Conservation (phyloP, 2,797 vertebrate species). For the Anableps anableps region DNA sequence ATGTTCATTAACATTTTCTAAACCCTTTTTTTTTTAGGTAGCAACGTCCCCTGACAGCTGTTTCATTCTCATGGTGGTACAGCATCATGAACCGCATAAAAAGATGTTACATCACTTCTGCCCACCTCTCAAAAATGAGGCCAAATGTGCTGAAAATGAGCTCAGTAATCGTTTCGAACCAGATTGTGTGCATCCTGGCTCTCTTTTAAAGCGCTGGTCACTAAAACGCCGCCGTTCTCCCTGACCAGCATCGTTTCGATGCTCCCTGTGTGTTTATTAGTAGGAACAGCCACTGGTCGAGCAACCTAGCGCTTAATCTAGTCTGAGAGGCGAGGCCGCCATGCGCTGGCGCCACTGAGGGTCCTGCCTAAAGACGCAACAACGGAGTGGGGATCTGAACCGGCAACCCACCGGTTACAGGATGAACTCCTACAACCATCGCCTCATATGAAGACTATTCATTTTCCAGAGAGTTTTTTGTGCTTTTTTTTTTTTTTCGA, state of each 20-base stretch:
- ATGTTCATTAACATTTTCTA: background rate
- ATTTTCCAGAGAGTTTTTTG: background rate
- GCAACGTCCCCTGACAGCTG: background rate
- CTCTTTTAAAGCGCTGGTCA: background rate
- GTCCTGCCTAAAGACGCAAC: too few species aligned
- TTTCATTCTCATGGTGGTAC: background rate
- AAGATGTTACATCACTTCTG: slow-evolving; percentile 6
- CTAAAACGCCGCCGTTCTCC: background rate
- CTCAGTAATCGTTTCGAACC: background rate
- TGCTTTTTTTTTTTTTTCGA: background rate
- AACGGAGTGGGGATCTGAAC: too few species aligned
- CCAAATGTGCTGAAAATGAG: background rate
- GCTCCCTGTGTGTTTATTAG: background rate
- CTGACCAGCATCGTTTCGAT: background rate
- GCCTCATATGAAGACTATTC: background rate
- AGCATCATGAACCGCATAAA: background rate
- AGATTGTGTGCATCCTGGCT: background rate
- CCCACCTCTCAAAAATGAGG: background rate
- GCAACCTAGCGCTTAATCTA: too few species aligned
- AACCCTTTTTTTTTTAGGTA: background rate
- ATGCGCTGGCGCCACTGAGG: too few species aligned
- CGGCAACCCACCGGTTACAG: too few species aligned
- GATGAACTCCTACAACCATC: too few species aligned
- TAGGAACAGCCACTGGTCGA: background rate
- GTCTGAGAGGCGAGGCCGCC: too few species aligned